These are phyloP conservation scores for Amblyopsis hoosieri DNA, from an alignment of 2,797 vertebrate genomes.

Conservation along the genomic window DNA sequence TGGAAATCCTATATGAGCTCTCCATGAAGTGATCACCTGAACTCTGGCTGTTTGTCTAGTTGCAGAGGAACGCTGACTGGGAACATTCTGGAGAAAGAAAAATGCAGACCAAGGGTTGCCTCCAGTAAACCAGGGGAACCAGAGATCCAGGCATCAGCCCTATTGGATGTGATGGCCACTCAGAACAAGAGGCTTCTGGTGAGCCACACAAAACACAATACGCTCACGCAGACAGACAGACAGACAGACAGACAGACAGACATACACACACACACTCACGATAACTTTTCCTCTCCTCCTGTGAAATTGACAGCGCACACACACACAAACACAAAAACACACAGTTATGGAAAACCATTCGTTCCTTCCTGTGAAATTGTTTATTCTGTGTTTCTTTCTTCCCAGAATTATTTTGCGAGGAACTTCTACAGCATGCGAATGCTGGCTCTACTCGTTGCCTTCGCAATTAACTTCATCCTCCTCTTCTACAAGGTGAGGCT, in stretches of 20 bases:
- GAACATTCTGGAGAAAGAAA: constrained; percentile 56
- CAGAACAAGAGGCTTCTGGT: constrained; percentile 90
- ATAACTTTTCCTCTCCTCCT: not conserved
- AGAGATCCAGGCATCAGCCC: constrained; percentile 82
- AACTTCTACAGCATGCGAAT: constrained; percentile 95
- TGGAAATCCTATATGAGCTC: no score
- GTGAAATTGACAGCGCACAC: not conserved
- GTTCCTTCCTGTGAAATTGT: constrained; percentile 3
- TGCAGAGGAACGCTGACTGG: constrained; percentile 79
- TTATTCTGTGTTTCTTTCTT: constrained; percentile 18
- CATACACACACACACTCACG: constrained; percentile 12
- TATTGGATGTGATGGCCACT: constrained; percentile 88
- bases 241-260: not conserved
- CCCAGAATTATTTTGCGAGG: constrained; percentile 93
- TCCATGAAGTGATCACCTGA: not conserved
- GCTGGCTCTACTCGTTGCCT: constrained; percentile 89
- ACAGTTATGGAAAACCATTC: not conserved
- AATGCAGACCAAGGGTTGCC: constrained; percentile 69
- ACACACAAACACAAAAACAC: not conserved
- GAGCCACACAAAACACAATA: constrained; percentile 44
- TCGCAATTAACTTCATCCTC: constrained; percentile 95
- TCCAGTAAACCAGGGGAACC: constrained; percentile 77
- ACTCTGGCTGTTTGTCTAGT: constrained; percentile 31
- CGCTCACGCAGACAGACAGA: constrained; percentile 6
- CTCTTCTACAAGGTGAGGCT: constrained; percentile 91